Conservation (phyloP, 2,797 vertebrate genomes). For the Antrozous pallidus region DNA sequence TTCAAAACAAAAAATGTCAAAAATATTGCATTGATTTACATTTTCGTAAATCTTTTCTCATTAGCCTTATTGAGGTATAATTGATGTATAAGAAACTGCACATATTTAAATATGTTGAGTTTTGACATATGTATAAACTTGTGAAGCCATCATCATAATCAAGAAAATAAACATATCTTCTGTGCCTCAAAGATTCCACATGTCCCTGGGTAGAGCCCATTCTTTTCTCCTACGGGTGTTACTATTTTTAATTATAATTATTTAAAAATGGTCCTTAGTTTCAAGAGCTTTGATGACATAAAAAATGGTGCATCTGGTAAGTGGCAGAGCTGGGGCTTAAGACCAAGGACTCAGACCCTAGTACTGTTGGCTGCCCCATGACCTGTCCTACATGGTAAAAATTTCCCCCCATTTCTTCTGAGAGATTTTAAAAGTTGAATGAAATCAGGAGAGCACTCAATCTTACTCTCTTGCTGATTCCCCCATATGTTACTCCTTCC, state of each 20-base stretch:
- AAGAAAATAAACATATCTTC: neutral
- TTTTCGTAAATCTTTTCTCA: neutral
- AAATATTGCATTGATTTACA: neutral
- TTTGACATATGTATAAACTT: neutral
- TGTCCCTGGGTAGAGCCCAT: neutral
- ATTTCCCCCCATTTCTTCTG: neutral
- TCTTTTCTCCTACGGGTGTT: neutral
- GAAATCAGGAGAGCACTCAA: neutral
- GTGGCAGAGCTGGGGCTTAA: neutral
- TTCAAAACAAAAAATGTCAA: neutral
- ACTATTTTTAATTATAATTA: neutral
- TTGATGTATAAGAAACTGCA: neutral
- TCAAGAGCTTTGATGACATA: neutral
- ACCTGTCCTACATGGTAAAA: neutral
- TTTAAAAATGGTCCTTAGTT: neutral
- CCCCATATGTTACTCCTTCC: neutral
- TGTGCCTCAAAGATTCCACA: neutral
- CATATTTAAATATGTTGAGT: slow-evolving; percentile 10
- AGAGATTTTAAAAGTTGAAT: neutral
- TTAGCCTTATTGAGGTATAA: neutral
- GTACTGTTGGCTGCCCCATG: neutral
- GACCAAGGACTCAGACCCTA: neutral
- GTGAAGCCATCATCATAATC: neutral
- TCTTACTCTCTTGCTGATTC: neutral
- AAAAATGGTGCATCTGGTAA: neutral